Percentiles rank a stretch among this genome's conserved stretches.
These are phyloP conservation scores for Ophonus ardosiacus DNA, from an alignment of 2,888 invertebrate genomes.

Conservation along the genomic window DNA sequence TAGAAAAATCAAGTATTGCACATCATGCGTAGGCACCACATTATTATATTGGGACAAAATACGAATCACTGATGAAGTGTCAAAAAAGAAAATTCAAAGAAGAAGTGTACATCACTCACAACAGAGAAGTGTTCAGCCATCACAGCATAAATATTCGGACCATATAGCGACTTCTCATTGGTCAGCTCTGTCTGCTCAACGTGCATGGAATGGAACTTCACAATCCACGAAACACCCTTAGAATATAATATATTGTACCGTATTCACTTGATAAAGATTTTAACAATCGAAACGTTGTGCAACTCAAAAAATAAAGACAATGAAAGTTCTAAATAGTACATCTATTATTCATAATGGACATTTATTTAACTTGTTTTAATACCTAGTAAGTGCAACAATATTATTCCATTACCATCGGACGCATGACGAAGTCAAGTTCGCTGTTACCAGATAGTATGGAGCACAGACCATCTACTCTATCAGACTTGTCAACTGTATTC, in stretches of 20 bases:
- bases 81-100: background rate
- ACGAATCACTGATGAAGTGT: background rate
- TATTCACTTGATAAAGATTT: constrained; percentile 1
- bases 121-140: background rate
- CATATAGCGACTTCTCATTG: background rate
- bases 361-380: no score
- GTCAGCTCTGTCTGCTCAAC: background rate
- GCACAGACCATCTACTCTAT: no score
- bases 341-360: no score
- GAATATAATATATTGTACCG: background rate
- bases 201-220: background rate
- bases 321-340: no score
- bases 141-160: background rate
- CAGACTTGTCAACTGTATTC: no score
- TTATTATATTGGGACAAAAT: background rate
- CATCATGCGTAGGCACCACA: background rate
- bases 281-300: no score
- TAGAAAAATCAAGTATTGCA: background rate
- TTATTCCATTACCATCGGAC: no score
- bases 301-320: no score
- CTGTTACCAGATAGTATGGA: no score
- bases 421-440: no score
- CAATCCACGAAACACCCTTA: background rate
- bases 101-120: background rate
- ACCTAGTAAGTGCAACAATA: no score